phyloP scores from a whole-genome alignment of 2,797 vertebrate species.

The Picus viridis region DNA sequence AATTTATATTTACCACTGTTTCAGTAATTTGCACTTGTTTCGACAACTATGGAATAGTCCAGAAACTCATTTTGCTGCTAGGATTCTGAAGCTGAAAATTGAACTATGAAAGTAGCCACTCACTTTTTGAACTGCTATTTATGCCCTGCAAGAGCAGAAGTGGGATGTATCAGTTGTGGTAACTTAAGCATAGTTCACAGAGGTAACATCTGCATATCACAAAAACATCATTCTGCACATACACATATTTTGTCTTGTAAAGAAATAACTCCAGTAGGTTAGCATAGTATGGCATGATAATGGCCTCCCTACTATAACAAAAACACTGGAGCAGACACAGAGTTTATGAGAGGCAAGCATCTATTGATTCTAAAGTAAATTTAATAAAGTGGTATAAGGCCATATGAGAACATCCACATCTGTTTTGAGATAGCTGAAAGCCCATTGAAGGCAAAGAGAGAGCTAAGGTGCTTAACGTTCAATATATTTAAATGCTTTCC shows the following conservation, averaged over 20 bases:
- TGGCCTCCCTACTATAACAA: not conserved
- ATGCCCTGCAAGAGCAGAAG: not conserved
- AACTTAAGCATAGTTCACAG: not conserved
- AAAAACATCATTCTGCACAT: not conserved
- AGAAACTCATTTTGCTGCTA: not conserved
- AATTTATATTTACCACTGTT: conserved; percentile 55
- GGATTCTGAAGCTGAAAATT: not conserved
- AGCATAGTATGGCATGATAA: not conserved
- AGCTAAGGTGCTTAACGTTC: not conserved
- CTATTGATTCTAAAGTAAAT: not conserved
- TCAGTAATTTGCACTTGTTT: conserved; percentile 23
- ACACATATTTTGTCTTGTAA: not conserved
- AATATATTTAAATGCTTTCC: not conserved
- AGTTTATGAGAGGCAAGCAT: not conserved
- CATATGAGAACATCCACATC: not conserved
- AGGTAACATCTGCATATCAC: not conserved
- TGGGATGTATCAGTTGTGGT: too few species aligned
- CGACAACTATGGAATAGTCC: not conserved
- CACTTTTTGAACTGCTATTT: not conserved
- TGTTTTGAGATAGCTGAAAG: not conserved
- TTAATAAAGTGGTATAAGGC: not conserved
- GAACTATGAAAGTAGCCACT: not conserved
- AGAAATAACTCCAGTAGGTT: not conserved
- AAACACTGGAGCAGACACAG: not conserved
- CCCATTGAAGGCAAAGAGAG: not conserved